phyloP scores from a whole-genome alignment of 2,888 invertebrate species.

The Aleiodes testaceus region DNA sequence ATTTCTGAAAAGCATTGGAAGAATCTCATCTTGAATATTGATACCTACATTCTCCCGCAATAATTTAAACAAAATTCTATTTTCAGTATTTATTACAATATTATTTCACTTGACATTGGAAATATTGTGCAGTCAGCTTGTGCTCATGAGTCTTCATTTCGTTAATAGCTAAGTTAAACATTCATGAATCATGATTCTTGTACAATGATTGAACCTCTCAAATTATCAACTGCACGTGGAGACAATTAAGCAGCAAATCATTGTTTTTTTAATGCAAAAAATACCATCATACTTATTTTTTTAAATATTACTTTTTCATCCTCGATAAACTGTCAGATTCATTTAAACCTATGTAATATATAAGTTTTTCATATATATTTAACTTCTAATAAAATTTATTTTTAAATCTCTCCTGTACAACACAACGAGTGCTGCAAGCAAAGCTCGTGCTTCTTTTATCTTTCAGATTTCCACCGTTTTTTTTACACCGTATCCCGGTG shows the following conservation, averaged over 20 bases:
- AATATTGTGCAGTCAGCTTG: conserved; percentile 41
- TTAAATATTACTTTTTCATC: not conserved
- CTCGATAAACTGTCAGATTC: conserved; percentile 19
- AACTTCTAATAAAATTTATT: conserved; percentile 46
- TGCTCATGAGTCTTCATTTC: conserved; percentile 31
- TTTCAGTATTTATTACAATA: conserved; percentile 26
- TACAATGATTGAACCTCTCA: conserved; percentile 4
- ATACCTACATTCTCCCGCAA: not conserved
- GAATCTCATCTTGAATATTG: no score
- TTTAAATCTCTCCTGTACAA: conserved; percentile 57
- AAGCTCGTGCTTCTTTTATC: conserved; percentile 47
- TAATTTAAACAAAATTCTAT: not conserved
- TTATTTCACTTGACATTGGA: conserved; percentile 30
- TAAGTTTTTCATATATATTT: conserved; percentile 29
- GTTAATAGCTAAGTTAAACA: conserved; percentile 13
- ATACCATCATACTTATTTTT: conserved; percentile 7
- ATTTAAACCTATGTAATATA: conserved; percentile 1
- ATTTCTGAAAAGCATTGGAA: no score
- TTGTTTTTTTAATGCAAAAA: conserved; percentile 1
- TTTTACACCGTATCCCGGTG: conserved; percentile 10
- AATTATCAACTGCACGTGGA: conserved; percentile 13
- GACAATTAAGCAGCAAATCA: conserved; percentile 25
- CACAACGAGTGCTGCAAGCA: conserved; percentile 51
- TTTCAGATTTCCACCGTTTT: conserved; percentile 16
- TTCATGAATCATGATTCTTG: not conserved